These are phyloP conservation scores for Itoplectis maculator DNA, from an alignment of 2,888 invertebrate genomes.

Conservation along the genomic window DNA sequence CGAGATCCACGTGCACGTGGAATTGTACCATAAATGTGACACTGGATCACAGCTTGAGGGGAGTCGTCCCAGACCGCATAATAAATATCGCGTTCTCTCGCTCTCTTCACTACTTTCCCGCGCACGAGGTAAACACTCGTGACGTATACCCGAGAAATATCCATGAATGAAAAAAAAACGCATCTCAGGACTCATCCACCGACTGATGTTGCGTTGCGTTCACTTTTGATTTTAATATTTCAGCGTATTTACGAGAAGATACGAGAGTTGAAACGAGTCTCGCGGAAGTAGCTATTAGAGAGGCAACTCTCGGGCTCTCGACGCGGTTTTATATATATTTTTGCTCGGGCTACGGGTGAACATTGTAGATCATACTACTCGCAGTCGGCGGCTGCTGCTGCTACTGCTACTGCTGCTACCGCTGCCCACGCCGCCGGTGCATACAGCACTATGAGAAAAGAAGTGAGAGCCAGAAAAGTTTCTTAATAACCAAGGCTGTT, in stretches of 20 bases:
- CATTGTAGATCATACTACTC: constrained; percentile 50
- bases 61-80: too few relatives aligned
- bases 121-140: not conserved
- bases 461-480: constrained; percentile 55
- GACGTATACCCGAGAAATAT: not conserved
- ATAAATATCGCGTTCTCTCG: not conserved
- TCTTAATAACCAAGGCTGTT: constrained; percentile 59
- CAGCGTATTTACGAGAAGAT: constrained; percentile 5
- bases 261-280: constrained; percentile 19
- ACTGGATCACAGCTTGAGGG: too few relatives aligned
- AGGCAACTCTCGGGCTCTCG: constrained; percentile 17
- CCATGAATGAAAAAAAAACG: not conserved
- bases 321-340: constrained; percentile 23
- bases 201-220: not conserved
- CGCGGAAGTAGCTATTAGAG: constrained; percentile 23
- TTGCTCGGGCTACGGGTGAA: constrained; percentile 12
- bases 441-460: constrained; percentile 18
- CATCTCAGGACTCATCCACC: constrained; percentile 8
- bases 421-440: constrained; percentile 6
- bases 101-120: not conserved
- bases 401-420: constrained; percentile 7
- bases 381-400: not conserved
- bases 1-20: too few relatives aligned
- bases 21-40: too few relatives aligned
- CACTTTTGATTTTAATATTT: constrained; percentile 39